phyloP scores from a whole-genome alignment of 1,140 invertebrate genomes.

The Periplaneta americana region DNA sequence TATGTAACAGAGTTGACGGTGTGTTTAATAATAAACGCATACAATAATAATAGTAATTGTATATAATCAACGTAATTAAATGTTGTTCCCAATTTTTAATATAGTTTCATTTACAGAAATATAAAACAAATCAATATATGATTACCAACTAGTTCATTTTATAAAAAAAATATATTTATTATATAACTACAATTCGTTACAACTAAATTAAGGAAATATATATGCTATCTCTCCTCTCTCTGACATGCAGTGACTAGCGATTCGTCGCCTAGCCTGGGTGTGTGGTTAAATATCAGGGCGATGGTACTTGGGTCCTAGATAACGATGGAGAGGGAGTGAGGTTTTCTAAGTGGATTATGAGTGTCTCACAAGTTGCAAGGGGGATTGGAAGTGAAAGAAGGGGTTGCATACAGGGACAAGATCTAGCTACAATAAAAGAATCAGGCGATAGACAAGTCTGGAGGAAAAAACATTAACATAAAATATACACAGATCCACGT shows the following conservation, averaged over 20 bases:
- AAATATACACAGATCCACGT: not conserved
- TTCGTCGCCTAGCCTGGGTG: no score
- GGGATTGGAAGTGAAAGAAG: not conserved
- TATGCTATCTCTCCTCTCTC: not conserved
- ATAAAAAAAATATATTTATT: not conserved
- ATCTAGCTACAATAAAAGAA: not conserved
- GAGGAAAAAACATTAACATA: not conserved
- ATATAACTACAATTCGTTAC: not conserved
- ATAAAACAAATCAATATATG: not conserved
- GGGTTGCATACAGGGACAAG: no score
- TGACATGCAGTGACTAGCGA: no score
- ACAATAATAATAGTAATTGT: not conserved
- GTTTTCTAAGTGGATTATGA: no score
- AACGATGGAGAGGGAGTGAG: no score
- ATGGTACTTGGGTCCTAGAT: no score
- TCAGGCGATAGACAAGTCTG: not conserved
- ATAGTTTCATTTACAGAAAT: not conserved
- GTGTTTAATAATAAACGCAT: not conserved
- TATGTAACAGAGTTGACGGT: not conserved
- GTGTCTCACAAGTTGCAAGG: no score
- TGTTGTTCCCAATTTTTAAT: not conserved
- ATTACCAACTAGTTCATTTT: not conserved
- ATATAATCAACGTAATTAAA: no score
- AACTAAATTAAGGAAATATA: not conserved
- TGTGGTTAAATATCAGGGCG: no score